Base-by-base conservation (phyloP, 37 sponge, comb jelly and placozoan species). In the Corticium candelabrum region DNA sequence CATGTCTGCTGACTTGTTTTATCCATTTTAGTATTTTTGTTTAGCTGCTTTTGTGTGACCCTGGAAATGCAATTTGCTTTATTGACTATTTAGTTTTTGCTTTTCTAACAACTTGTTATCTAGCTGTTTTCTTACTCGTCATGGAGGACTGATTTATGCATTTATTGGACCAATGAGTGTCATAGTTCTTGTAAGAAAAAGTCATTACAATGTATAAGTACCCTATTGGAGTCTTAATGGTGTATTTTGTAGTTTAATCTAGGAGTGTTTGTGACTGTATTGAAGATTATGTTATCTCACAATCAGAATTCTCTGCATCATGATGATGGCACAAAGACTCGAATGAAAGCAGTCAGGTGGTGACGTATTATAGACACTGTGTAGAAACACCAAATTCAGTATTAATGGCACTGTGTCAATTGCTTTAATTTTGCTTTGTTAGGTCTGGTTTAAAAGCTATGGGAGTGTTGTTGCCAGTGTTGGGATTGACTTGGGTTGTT, bases 401-500 rank as follows among this genome's bases (percentile, higher is more conserved):
- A 5, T 36, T 3, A 32, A n/a, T 33, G 37, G 7, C 11, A 33
- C 76, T 27, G 39, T 80, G 40, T 29, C 2, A 39, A 71, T 2
- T 27, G 5, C 37, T 1, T 33, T 35, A 36, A 41, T 11, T 3
- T 32, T 70, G 5, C 73, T 34, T 15, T 70, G 5, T 70, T 70
- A 78, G 79, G 68, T 0, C 35, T 78, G 3, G 30, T n/a, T 40
- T 77, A 21, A 39, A 40, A n/a, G 78, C 78, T 43, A 77, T 3
- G 3, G 43, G 30, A 1, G 2, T 77, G 43, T 37, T 77, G 32
- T 1, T 77, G 43, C 78, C 78, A 40, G 2, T 77, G 1, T 1
- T 77, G 29, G 78, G 78, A 2, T 33, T 77, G 43, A 77, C 78
- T 21, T 77, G 78, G 78, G 34, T 77, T 21, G n/a, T 77, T 77